Conservation (phyloP, 2,797 vertebrate genomes). For the Sebastes minor region DNA sequence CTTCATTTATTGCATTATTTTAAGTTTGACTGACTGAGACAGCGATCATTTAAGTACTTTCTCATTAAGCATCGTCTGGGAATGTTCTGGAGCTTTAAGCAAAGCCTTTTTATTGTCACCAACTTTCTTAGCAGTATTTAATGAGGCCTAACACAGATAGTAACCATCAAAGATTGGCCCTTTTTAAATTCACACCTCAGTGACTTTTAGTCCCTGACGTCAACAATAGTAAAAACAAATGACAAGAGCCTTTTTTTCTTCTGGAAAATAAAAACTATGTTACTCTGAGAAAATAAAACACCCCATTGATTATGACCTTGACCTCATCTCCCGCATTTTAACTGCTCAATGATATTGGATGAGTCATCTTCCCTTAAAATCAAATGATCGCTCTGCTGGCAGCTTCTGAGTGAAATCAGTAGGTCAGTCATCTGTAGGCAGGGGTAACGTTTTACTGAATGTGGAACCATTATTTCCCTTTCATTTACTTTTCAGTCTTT, state of each 20-base stretch:
- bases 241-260: constrained; percentile 2
- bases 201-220: constrained; percentile 28
- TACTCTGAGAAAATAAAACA: constrained; percentile 59
- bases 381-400: constrained; percentile 38
- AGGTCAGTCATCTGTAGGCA: neutral
- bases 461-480: neutral
- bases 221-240: neutral
- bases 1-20: constrained; percentile 16
- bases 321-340: constrained; percentile 42
- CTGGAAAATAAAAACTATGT: constrained; percentile 54
- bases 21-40: constrained; percentile 49
- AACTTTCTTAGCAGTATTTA: constrained; percentile 52
- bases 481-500: neutral
- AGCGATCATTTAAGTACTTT: neutral
- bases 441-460: neutral
- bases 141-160: constrained; percentile 52
- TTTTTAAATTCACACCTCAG: constrained; percentile 45
- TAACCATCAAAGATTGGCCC: constrained; percentile 29
- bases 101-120: constrained; percentile 52
- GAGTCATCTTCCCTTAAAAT: constrained; percentile 49
- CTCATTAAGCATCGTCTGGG: neutral
- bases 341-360: constrained; percentile 38
- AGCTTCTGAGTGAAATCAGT: constrained; percentile 52
- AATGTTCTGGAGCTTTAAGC: constrained; percentile 10
- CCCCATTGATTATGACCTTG: constrained; percentile 64